phyloP scores from a whole-genome alignment of 2,888 invertebrate genomes.

The Eilema depressum region DNA sequence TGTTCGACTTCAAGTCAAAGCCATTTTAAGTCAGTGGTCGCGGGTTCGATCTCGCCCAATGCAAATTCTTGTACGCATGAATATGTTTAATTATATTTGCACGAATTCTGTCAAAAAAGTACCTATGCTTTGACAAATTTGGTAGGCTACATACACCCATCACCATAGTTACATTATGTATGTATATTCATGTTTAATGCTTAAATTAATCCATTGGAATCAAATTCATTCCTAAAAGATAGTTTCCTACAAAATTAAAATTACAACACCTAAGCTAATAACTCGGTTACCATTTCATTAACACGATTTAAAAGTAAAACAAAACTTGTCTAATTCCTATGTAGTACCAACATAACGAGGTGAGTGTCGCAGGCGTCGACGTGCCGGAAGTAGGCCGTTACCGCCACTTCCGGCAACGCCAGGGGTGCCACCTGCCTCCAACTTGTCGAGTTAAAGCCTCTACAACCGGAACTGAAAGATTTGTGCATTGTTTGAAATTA shows the following conservation, averaged over 20 bases:
- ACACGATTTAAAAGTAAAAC: conserved; percentile 47
- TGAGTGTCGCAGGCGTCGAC: conserved; percentile 60
- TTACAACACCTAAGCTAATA: background rate
- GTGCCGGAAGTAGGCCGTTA: conserved; percentile 74
- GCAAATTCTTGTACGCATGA: too few relatives aligned
- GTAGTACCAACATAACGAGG: conserved; percentile 49
- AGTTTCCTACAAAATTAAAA: background rate
- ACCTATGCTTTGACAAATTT: too few relatives aligned
- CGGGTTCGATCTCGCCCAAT: too few relatives aligned
- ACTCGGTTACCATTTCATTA: conserved; percentile 30
- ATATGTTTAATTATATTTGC: too few relatives aligned
- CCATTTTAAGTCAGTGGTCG: too few relatives aligned
- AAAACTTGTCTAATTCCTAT: conserved; percentile 49
- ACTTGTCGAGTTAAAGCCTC: conserved; percentile 61
- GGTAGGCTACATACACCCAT: too few relatives aligned
- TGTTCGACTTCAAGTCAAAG: too few relatives aligned
- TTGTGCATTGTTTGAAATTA: conserved; percentile 51
- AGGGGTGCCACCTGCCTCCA: conserved; percentile 65
- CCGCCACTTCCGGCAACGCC: conserved; percentile 65
- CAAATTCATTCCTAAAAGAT: background rate
- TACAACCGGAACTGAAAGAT: conserved; percentile 49
- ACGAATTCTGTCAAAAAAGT: too few relatives aligned
- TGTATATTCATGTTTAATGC: background rate
- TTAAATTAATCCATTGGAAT: background rate
- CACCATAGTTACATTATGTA: too few relatives aligned